Evolutionary conservation across 2,888 invertebrate species (phyloP), one percentile per base, ranked within the genome.

Genomic region (Rotaria magnacalcarata): DNA sequence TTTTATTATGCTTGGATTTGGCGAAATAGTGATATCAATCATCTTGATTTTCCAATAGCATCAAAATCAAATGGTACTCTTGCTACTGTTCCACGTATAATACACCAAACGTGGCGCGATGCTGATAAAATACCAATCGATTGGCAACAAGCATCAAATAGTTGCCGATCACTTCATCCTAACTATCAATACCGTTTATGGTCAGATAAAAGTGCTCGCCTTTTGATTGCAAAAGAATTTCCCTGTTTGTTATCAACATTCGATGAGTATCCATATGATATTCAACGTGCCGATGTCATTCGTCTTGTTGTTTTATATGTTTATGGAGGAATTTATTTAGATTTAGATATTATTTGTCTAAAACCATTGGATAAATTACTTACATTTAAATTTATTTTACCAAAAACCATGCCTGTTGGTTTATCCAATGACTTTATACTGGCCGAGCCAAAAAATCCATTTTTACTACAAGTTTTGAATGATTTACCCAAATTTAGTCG

Each of bases 251-350:
- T 87, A 34, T 50, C 85, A 8, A 87, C 87, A 1, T 88, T 80
- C 54, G 74, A 58, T n/a, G 85, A 80, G n/a, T 88, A 88, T 85
- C 85, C 86, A 0, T 87, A 87, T 85, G 80, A 84, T 24, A 88
- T 88, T 54, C 87, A 87, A 84, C 74, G 87, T n/a, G 85, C 87
- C 84, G 88, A 88, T 56, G 87, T 87, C 11, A 87, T 84, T 21
- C 80, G 87, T 58, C 87, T 87, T 58, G 87, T 88, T 85, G 86
- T 88, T 11, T 86, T 88, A 8, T 87, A 87, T 67, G 87, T 86
- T 27, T 87, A 87, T 56, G 88, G 88, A 19, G 88, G 88, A 14
- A 75, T 88, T n/a, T 88, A 88, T 84, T 50, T 88, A 11, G 88
- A 88, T 84, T 54, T 88, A 34, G 88, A 88, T 75, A 75, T 87